Percentiles rank a stretch among this genome's conserved stretches.
Conservation (phyloP, 2,113 vertebrate genomes). For the Willisornis vidua region DNA sequence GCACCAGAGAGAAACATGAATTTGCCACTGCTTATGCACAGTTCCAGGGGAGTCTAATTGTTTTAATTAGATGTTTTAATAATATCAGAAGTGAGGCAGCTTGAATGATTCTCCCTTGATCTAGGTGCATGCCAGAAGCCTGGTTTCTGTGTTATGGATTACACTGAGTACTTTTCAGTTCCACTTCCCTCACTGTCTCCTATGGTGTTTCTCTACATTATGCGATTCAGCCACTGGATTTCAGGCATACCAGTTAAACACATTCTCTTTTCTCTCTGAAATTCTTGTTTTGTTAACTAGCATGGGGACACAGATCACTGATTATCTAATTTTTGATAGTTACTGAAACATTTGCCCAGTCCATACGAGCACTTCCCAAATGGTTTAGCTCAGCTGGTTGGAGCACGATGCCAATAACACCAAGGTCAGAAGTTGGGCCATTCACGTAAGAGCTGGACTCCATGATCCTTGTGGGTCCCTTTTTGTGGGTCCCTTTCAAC, state of each 20-base stretch:
- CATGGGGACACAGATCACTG: neutral
- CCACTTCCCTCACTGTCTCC: neutral
- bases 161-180: neutral
- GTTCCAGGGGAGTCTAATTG: neutral
- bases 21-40: neutral
- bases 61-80: conserved; percentile 33
- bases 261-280: neutral
- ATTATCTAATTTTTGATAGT: neutral
- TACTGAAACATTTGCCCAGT: neutral
- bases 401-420: neutral
- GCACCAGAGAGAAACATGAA: neutral
- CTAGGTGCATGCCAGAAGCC: neutral
- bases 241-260: neutral
- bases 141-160: neutral
- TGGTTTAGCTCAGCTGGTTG: neutral
- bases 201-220: neutral
- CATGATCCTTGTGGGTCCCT: neutral
- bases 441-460: neutral
- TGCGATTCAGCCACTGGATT: neutral
- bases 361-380: neutral
- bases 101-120: neutral
- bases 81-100: neutral
- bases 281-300: neutral
- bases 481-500: neutral
- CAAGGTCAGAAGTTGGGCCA: neutral